Evolutionary conservation across 2,888 invertebrate genomes (phyloP).

Genomic region (Psylliodes chrysocephalus): DNA sequence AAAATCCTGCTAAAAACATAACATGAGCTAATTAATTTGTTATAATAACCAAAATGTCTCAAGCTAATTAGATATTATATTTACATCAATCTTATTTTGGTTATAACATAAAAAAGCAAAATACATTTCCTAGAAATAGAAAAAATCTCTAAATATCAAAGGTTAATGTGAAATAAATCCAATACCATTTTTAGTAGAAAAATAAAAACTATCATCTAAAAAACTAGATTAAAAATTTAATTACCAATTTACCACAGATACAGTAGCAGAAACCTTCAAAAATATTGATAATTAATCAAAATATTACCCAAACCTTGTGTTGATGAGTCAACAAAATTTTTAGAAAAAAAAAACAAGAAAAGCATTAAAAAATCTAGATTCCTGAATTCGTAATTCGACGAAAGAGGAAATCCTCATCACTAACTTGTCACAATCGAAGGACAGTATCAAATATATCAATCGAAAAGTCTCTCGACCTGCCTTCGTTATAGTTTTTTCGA

Average conservation of each 20-base stretch:
- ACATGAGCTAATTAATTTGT: no score
- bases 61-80: no score
- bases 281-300: background rate
- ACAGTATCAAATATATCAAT: slow-evolving; percentile 60
- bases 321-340: slow-evolving; percentile 4
- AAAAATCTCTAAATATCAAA: no score
- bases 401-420: slow-evolving; percentile 62
- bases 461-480: slow-evolving; percentile 51
- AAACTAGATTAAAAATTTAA: no score
- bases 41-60: no score
- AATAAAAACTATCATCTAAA: no score
- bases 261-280: background rate
- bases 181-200: no score
- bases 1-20: no score
- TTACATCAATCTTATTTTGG: no score
- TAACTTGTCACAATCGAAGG: slow-evolving; percentile 57
- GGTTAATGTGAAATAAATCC: no score
- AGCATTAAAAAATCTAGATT: slow-evolving; percentile 49
- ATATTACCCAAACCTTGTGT: background rate
- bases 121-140: no score
- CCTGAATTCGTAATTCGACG: slow-evolving; percentile 58
- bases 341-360: background rate
- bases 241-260: background rate
- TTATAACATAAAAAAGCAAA: no score
- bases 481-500: slow-evolving; percentile 58